Conservation (phyloP, 2,797 vertebrate species). For the Silurus aristotelis region DNA sequence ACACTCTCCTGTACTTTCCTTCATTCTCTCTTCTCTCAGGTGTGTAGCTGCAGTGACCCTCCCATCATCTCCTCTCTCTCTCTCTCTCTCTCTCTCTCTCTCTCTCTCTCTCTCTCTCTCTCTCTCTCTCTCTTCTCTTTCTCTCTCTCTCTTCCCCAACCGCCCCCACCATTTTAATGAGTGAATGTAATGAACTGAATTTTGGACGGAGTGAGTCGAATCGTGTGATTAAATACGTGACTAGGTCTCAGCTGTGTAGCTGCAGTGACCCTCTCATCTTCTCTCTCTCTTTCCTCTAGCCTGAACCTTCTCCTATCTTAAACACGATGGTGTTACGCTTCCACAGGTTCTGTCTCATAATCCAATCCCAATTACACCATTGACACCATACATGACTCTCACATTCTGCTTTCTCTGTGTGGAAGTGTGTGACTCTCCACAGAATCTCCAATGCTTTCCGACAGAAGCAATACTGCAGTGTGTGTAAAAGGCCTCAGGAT, state of each 20-base stretch:
- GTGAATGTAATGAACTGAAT: slow-evolving; percentile 45
- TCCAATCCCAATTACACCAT: slow-evolving; percentile 56
- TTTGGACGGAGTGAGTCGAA: slow-evolving; percentile 72
- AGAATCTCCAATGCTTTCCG: not conserved
- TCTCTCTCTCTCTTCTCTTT: no score
- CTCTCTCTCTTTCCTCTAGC: not conserved
- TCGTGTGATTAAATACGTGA: slow-evolving; percentile 80
- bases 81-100: not conserved
- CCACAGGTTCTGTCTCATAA: slow-evolving; percentile 31
- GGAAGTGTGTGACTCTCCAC: not conserved
- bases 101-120: not conserved
- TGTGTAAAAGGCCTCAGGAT: slow-evolving; percentile 3
- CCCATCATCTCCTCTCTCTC: not conserved
- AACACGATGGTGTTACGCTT: not conserved
- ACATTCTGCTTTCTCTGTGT: slow-evolving; percentile 8
- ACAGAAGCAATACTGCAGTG: not conserved
- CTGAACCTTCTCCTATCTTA: slow-evolving; percentile 1
- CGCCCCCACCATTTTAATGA: not conserved
- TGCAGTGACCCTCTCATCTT: not conserved
- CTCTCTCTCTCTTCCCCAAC: not conserved
- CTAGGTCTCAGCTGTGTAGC: slow-evolving; percentile 60
- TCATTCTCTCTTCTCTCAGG: not conserved
- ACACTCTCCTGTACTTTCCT: not conserved
- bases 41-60: not conserved
- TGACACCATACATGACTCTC: slow-evolving; percentile 10